Percentiles rank a stretch among this genome's conserved stretches.
These are phyloP conservation scores for Aspidiotus rigidus DNA, from an alignment of 2,888 invertebrate genomes.

Conservation along the genomic window DNA sequence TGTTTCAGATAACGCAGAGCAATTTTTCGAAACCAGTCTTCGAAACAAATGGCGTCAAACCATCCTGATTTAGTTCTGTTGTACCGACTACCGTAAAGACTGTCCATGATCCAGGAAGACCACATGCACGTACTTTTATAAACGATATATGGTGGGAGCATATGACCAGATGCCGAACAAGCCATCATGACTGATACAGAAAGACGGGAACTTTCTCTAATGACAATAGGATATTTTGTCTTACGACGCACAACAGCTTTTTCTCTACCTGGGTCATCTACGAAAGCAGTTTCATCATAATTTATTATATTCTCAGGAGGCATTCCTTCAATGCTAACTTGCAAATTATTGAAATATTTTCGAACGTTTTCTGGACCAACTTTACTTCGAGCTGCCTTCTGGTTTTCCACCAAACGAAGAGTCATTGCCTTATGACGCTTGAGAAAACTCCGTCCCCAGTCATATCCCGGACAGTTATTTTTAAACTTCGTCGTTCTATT, in stretches of 20 bases:
- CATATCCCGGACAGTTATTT: background rate
- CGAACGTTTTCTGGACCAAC: constrained; percentile 1
- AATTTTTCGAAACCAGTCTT: constrained; percentile 35
- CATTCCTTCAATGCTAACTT: background rate
- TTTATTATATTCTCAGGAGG: constrained; percentile 18
- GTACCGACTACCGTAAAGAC: constrained; percentile 35
- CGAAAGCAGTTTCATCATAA: constrained; percentile 13
- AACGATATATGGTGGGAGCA: constrained; percentile 37
- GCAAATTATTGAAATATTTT: constrained; percentile 6
- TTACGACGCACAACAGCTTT: constrained; percentile 39
- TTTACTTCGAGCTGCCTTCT: constrained; percentile 7
- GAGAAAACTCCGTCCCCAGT: constrained; percentile 6
- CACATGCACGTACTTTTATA: constrained; percentile 36
- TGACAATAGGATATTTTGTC: constrained; percentile 40
- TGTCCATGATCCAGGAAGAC: constrained; percentile 35
- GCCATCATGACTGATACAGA: constrained; percentile 36
- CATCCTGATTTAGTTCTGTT: constrained; percentile 40
- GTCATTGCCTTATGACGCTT: constrained; percentile 1
- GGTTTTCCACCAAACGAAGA: constrained; percentile 6
- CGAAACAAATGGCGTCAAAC: constrained; percentile 37
- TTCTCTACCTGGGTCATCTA: constrained; percentile 41
- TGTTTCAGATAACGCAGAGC: constrained; percentile 11
- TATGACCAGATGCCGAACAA: constrained; percentile 34
- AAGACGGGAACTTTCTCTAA: constrained; percentile 40
- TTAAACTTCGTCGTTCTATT: constrained; percentile 1